Evolutionary conservation across 1,140 invertebrate genomes (phyloP).

Genomic region (Ceratina calcarata): DNA sequence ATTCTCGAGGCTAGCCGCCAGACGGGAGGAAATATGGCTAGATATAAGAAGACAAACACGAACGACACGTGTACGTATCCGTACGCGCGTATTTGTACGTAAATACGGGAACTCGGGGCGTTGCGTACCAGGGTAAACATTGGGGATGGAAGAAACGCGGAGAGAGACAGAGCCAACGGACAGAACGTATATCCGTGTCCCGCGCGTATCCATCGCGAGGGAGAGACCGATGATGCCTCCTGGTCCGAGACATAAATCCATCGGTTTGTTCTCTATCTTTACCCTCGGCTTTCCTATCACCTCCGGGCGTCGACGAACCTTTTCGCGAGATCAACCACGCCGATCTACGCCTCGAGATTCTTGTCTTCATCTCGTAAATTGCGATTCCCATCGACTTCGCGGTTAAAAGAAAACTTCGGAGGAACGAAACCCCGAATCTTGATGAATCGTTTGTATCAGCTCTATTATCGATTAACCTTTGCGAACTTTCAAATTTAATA

Average conservation of each 20-base stretch:
- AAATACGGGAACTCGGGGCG: slow-evolving; percentile 72
- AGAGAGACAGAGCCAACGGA: slow-evolving; percentile 34
- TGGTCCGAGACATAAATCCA: slow-evolving; percentile 76
- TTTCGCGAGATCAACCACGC: slow-evolving; percentile 50
- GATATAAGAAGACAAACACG: slow-evolving; percentile 77
- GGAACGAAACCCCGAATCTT: not conserved
- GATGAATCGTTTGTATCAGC: too few species aligned
- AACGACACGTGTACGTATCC: slow-evolving; percentile 57
- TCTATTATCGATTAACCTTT: too few species aligned
- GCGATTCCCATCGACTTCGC: not conserved
- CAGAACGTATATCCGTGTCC: slow-evolving; percentile 39
- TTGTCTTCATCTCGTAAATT: not conserved
- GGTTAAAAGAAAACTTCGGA: not conserved
- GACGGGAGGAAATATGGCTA: slow-evolving; percentile 63
- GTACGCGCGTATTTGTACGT: slow-evolving; percentile 73
- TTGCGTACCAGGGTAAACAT: slow-evolving; percentile 74
- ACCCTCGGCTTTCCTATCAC: slow-evolving; percentile 62
- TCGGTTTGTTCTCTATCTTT: slow-evolving; percentile 73
- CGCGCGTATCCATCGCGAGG: slow-evolving; percentile 55
- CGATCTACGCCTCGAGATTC: slow-evolving; percentile 44
- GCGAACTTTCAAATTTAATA: too few species aligned
- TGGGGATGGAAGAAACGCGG: slow-evolving; percentile 43
- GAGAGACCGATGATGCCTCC: slow-evolving; percentile 65
- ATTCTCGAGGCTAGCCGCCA: slow-evolving; percentile 52
- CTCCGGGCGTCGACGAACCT: slow-evolving; percentile 65